phyloP scores from a whole-genome alignment of 2,888 invertebrate genomes.

The Parnassius glacialis region DNA sequence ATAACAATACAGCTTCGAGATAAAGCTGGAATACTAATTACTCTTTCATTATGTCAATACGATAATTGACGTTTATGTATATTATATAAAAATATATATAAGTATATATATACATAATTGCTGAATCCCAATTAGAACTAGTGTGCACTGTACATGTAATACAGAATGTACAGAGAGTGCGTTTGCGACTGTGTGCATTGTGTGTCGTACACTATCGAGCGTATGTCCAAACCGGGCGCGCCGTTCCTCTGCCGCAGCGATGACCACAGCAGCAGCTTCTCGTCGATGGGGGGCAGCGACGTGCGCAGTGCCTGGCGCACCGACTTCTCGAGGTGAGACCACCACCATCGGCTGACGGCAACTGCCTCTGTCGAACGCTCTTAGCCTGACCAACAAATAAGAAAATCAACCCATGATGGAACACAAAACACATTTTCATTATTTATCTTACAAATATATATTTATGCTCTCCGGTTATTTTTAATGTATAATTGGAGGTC shows the following conservation, averaged over 20 bases:
- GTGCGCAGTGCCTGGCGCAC: slow-evolving; percentile 70
- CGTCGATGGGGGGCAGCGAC: slow-evolving; percentile 62
- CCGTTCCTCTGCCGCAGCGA: slow-evolving; percentile 68
- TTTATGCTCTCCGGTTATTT: too few species aligned
- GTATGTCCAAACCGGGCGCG: slow-evolving; percentile 47
- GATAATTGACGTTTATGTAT: slow-evolving; percentile 7
- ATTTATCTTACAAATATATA: not conserved
- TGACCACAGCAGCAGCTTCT: slow-evolving; percentile 71
- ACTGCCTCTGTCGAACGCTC: slow-evolving; percentile 1
- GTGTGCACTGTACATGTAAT: slow-evolving; percentile 28
- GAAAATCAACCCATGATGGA: not conserved
- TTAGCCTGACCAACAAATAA: not conserved
- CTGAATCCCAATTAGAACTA: slow-evolving; percentile 7
- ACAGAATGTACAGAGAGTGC: slow-evolving; percentile 37
- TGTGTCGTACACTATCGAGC: slow-evolving; percentile 62
- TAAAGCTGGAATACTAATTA: not conserved
- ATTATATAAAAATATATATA: too few species aligned
- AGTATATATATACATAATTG: not conserved
- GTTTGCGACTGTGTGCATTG: slow-evolving; percentile 55
- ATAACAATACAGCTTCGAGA: slow-evolving; percentile 2
- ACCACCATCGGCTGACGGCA: not conserved
- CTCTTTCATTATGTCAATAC: slow-evolving; percentile 8
- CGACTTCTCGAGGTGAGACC: slow-evolving; percentile 70
- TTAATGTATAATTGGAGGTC: not conserved
- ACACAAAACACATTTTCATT: not conserved